Conservation (phyloP, 2,797 vertebrate species). For the Delichon dasypus region DNA sequence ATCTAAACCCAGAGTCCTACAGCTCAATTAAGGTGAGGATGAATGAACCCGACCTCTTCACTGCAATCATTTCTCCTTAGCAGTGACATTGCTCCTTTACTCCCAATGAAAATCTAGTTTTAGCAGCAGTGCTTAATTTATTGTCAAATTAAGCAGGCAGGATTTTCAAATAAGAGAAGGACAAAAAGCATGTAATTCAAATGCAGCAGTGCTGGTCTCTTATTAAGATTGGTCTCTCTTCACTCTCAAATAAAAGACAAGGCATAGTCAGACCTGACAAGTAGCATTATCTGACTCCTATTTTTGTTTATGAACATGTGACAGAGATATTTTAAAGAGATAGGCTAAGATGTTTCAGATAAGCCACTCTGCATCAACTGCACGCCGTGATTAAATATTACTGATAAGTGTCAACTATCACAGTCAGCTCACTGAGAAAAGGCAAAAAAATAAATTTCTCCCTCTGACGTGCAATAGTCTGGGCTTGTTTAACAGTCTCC, state of each 20-base stretch:
- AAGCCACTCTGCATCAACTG: neutral
- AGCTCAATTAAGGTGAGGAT: neutral
- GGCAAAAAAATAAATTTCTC: conserved; percentile 45
- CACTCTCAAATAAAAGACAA: neutral
- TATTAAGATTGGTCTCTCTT: neutral
- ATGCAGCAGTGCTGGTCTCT: neutral
- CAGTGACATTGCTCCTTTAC: neutral
- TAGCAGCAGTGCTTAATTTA: neutral
- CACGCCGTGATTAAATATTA: conserved; percentile 12
- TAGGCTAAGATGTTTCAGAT: neutral
- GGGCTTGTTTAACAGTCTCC: neutral
- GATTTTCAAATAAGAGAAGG: neutral
- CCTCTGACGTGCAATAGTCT: neutral
- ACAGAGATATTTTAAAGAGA: conserved; percentile 28
- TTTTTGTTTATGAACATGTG: conserved; percentile 37
- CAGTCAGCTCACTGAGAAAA: conserved; percentile 15
- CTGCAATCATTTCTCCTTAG: neutral
- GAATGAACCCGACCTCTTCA: neutral
- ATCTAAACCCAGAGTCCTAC: neutral
- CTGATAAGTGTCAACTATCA: conserved; percentile 25
- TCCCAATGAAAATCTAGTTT: neutral
- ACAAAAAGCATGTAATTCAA: conserved; percentile 14
- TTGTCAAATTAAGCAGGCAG: conserved; percentile 13
- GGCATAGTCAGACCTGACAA: neutral
- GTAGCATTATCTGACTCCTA: conserved; percentile 17